These are phyloP conservation scores for Pelochelys cantorii DNA, from an alignment of 2,797 vertebrate genomes.

Conservation along the genomic window DNA sequence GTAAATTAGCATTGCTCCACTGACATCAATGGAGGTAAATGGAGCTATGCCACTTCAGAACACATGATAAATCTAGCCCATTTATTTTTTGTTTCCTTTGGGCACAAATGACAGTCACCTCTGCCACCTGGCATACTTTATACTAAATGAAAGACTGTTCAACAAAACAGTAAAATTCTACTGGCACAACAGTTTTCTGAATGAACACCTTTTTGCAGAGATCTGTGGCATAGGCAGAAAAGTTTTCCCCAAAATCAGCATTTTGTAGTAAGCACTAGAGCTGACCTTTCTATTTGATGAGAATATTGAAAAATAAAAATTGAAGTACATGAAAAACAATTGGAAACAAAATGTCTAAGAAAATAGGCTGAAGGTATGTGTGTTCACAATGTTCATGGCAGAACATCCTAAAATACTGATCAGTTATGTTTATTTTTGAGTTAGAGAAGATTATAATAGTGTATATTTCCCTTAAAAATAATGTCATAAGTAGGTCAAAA, in stretches of 20 bases:
- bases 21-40: not conserved
- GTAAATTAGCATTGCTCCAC: not conserved
- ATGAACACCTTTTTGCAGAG: constrained; percentile 8
- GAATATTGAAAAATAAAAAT: constrained; percentile 34
- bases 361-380: not conserved
- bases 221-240: not conserved
- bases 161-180: constrained; percentile 43
- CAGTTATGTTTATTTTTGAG: not conserved
- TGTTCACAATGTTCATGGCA: not conserved
- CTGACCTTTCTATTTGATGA: not conserved
- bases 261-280: constrained; percentile 12
- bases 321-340: not conserved
- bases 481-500: rapidly evolving
- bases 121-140: constrained; percentile 42
- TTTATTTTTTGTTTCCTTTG: constrained; percentile 14
- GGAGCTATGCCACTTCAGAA: not conserved
- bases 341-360: not conserved
- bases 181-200: constrained; percentile 20
- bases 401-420: not conserved
- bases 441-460: not conserved
- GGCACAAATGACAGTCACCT: constrained; percentile 39
- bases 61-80: not conserved
- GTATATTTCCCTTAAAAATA: not conserved
- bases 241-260: not conserved
- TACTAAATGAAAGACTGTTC: constrained; percentile 34